phyloP scores from a whole-genome alignment of 2,888 invertebrate genomes.

The Amphiduros pacificus region DNA sequence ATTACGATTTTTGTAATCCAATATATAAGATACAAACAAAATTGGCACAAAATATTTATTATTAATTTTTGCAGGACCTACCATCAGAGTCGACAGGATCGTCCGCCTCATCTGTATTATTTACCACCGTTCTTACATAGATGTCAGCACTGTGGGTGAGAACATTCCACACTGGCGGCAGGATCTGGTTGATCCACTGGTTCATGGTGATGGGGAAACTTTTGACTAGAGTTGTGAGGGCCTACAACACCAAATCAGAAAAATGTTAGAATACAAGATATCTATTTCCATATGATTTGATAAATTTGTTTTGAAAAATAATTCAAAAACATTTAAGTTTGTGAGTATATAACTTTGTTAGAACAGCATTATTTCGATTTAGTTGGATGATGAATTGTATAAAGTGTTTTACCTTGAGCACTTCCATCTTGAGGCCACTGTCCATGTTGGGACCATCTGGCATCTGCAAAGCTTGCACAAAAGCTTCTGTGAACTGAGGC shows the following conservation, averaged over 20 bases:
- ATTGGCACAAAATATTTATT: neutral
- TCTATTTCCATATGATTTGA: too few species aligned
- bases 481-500: conserved; percentile 69
- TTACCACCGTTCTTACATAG: conserved; percentile 67
- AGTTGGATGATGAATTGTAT: too few species aligned
- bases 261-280: too few species aligned
- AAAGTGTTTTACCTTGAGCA: conserved; percentile 64
- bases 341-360: too few species aligned
- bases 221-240: conserved; percentile 67
- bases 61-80: too few species aligned
- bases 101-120: conserved; percentile 65
- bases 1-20: too few species aligned
- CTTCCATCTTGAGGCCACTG: conserved; percentile 69
- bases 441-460: conserved; percentile 65
- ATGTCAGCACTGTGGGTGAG: conserved; percentile 71
- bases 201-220: conserved; percentile 68
- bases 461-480: conserved; percentile 64
- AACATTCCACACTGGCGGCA: conserved; percentile 71
- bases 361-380: too few species aligned
- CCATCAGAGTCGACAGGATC: conserved; percentile 70
- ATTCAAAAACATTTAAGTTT: neutral
- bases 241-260: conserved; percentile 45
- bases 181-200: conserved; percentile 67
- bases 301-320: too few species aligned
- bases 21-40: too few species aligned